Evolutionary conservation across 2,797 vertebrate genomes (phyloP).

Genomic region (Amblyopsis hoosieri): DNA sequence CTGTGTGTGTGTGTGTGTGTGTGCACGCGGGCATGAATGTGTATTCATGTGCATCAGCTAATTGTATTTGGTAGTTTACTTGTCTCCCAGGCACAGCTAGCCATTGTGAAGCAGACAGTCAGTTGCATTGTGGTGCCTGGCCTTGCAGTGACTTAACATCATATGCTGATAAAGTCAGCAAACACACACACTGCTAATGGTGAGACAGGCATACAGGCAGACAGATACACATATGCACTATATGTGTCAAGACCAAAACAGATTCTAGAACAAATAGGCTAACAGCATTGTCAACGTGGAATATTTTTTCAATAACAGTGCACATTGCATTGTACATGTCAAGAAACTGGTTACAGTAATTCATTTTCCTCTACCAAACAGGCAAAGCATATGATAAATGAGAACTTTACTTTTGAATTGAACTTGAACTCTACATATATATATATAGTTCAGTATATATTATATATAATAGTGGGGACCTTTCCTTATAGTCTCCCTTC

Average conservation of each 20-base stretch:
- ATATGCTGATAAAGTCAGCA: slow-evolving; percentile 42
- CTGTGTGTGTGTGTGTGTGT: neutral
- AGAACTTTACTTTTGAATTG: too few species aligned
- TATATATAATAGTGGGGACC: too few species aligned
- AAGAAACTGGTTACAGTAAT: too few species aligned
- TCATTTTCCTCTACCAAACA: too few species aligned
- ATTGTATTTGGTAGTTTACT: slow-evolving; percentile 14
- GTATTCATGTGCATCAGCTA: slow-evolving; percentile 2
- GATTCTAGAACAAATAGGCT: neutral
- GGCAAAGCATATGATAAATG: too few species aligned
- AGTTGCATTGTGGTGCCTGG: slow-evolving; percentile 9
- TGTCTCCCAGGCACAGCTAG: slow-evolving; percentile 26
- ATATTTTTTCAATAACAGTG: too few species aligned
- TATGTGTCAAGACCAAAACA: neutral
- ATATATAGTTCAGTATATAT: too few species aligned
- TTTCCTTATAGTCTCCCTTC: too few species aligned
- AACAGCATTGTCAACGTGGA: too few species aligned
- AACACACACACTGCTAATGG: slow-evolving; percentile 26
- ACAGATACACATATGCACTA: slow-evolving; percentile 3
- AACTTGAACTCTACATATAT: too few species aligned
- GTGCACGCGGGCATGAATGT: neutral
- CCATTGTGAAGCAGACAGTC: slow-evolving; percentile 24
- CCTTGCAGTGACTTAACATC: slow-evolving; percentile 21
- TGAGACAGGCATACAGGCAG: slow-evolving; percentile 39
- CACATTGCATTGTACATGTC: too few species aligned